A percentile compares a stretch with the other conserved stretches of the same genome.
Evolutionary conservation across 2,888 invertebrate genomes (phyloP).

Genomic region (Dromius quadrimaculatus): DNA sequence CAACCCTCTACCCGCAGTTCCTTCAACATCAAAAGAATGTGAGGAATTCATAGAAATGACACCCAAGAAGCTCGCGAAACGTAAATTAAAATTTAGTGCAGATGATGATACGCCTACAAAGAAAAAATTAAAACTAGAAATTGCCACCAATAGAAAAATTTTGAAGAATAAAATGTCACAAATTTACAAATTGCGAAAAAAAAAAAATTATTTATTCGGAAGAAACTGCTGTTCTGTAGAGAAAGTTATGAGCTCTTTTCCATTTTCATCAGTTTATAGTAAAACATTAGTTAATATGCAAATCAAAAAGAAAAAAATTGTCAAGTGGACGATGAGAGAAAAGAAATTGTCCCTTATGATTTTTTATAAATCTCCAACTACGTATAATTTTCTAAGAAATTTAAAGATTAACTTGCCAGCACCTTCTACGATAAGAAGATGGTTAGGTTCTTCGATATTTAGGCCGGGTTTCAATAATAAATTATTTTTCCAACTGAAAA

Average conservation of each 20-base stretch:
- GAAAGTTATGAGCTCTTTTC: not conserved
- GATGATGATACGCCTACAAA: not conserved
- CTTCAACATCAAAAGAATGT: not conserved
- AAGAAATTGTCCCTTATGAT: not conserved
- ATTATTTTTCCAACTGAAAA: not conserved
- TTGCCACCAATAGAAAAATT: not conserved
- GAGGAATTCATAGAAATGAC: not conserved
- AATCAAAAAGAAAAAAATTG: not conserved
- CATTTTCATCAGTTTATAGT: not conserved
- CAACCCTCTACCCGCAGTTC: not conserved
- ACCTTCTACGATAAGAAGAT: not conserved
- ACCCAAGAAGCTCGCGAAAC: not conserved
- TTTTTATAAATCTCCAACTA: not conserved
- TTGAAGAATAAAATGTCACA: not conserved
- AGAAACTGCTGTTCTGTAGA: not conserved
- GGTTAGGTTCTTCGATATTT: not conserved
- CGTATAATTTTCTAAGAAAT: not conserved
- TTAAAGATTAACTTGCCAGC: not conserved
- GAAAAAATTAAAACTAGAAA: not conserved
- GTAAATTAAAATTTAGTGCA: not conserved
- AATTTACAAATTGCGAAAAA: not conserved
- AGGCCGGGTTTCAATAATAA: not conserved
- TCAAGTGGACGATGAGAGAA: not conserved
- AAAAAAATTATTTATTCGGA: not conserved
- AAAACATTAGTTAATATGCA: not conserved